phyloP scores from a whole-genome alignment of 2,797 vertebrate species.

The Strix occidentalis region DNA sequence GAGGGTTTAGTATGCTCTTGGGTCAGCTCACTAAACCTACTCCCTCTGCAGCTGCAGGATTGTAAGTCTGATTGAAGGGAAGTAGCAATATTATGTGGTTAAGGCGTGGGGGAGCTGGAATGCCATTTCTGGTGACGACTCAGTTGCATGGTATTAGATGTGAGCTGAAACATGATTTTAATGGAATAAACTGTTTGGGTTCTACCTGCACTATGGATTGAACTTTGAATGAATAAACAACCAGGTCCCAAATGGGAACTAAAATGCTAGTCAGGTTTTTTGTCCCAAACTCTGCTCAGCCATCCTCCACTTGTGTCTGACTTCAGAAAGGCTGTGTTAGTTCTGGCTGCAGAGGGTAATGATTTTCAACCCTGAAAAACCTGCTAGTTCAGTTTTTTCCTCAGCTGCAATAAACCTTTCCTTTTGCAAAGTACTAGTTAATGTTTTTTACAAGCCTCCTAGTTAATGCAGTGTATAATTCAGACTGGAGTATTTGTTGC shows the following conservation, averaged over 20 bases:
- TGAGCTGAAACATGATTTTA: neutral
- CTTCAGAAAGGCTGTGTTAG: neutral
- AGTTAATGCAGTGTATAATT: neutral
- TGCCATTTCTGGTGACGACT: neutral
- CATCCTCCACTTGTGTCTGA: neutral
- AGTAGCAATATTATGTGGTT: neutral
- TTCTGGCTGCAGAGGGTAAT: neutral
- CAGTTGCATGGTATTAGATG: neutral
- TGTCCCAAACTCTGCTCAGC: neutral
- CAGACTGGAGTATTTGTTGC: neutral
- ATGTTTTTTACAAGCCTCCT: neutral
- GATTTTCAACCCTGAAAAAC: conserved; percentile 10
- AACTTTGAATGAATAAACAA: neutral
- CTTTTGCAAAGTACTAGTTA: neutral
- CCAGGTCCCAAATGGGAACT: neutral
- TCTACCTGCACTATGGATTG: neutral
- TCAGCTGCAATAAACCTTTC: neutral
- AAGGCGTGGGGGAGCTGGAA: neutral
- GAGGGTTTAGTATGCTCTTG: neutral
- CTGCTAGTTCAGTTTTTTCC: neutral
- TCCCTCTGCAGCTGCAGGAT: neutral
- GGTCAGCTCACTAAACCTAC: neutral
- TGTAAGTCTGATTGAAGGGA: neutral
- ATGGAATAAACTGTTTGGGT: neutral
- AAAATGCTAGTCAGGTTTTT: neutral